phyloP scores from a whole-genome alignment of 2,113 vertebrate genomes.

The Marcusenius ussheri region DNA sequence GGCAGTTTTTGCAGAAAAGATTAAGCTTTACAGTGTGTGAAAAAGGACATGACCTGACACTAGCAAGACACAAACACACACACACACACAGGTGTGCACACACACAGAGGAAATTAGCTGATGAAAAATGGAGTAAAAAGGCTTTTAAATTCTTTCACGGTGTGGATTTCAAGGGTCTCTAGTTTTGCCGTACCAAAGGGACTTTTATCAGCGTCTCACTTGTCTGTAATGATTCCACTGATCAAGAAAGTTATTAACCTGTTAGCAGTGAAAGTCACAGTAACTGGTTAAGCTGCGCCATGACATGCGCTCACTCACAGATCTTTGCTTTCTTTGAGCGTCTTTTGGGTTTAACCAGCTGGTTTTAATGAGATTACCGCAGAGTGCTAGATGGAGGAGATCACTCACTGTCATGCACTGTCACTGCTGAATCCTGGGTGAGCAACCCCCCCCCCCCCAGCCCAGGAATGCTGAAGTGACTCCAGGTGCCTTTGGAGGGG shows the following conservation, averaged over 20 bases:
- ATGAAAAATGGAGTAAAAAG: not conserved
- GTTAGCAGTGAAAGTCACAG: not conserved
- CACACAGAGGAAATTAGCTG: not conserved
- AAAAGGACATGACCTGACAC: not conserved
- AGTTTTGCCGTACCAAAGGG: not conserved
- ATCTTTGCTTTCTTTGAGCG: not conserved
- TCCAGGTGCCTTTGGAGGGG: not conserved
- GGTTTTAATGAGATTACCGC: not conserved
- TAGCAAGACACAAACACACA: not conserved
- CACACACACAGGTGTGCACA: not conserved
- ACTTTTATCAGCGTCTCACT: not conserved
- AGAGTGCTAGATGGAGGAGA: not conserved
- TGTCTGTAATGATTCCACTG: not conserved
- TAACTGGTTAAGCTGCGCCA: too few relatives aligned
- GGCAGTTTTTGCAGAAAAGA: not conserved
- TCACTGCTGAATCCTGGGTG: not conserved
- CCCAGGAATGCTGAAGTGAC: not conserved
- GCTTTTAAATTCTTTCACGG: not conserved
- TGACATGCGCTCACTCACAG: not conserved
- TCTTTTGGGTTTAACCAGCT: not conserved
- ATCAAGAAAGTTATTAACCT: conserved; percentile 6
- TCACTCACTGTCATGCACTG: not conserved
- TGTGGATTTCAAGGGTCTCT: not conserved
- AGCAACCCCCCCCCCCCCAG: not conserved
- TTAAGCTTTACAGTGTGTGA: not conserved